phyloP scores from a whole-genome alignment of 2,888 invertebrate genomes.

The Macaria notata region DNA sequence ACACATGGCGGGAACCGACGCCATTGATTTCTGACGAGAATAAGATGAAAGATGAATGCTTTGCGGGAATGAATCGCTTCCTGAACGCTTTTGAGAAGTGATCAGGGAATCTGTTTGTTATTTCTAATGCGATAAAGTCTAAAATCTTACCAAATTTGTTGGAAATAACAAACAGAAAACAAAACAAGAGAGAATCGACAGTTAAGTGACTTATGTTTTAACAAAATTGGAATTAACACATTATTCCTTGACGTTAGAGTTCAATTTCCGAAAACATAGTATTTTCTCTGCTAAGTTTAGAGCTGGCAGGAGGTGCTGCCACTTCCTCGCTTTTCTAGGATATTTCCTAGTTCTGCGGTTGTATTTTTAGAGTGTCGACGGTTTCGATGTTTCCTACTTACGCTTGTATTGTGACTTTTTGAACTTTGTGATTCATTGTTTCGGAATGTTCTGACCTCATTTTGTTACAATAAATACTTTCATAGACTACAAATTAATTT shows the following conservation, averaged over 20 bases:
- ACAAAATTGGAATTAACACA: neutral
- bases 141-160: conserved; percentile 1
- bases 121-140: too few species aligned
- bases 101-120: too few species aligned
- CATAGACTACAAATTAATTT: too few species aligned
- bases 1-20: conserved; percentile 23
- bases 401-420: neutral
- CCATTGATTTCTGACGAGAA: conserved; percentile 20
- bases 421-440: too few species aligned
- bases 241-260: neutral
- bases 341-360: conserved; percentile 9
- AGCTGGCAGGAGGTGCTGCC: conserved; percentile 7
- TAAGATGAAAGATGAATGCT: conserved; percentile 30
- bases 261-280: neutral
- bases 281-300: conserved; percentile 10
- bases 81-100: conserved; percentile 24
- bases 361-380: conserved; percentile 12
- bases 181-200: neutral
- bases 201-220: neutral
- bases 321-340: conserved; percentile 17
- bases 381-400: conserved; percentile 3
- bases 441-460: too few species aligned
- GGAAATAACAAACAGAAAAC: conserved; percentile 5
- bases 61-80: conserved; percentile 27
- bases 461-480: too few species aligned